Evolutionary conservation across 2,888 invertebrate genomes (phyloP), one percentile per base, ranked within the genome.

Genomic region (Proisotoma minuta): DNA sequence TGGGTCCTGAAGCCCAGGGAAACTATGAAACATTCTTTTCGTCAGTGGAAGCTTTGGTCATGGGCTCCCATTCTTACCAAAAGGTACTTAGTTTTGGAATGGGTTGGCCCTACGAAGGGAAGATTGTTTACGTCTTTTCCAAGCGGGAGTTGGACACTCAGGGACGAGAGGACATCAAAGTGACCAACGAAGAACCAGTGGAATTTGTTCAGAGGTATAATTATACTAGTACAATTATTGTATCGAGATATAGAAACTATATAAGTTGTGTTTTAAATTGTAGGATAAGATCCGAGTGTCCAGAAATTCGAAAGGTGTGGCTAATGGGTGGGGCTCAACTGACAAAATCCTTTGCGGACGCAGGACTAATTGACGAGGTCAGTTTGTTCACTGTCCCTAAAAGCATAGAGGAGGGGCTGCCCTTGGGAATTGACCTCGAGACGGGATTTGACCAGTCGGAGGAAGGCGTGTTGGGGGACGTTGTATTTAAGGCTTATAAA

Each of bases 241-340:
- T n/a, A n/a, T n/a, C n/a, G n/a, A n/a, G n/a, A n/a, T n/a, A n/a
- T n/a, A n/a, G n/a, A n/a, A n/a, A n/a, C n/a, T n/a, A n/a, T n/a
- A n/a, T n/a, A n/a, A n/a, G n/a, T n/a, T n/a, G n/a, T n/a, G n/a
- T n/a, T n/a, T n/a, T n/a, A n/a, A n/a, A n/a, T n/a, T n/a, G n/a
- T n/a, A n/a, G n/a, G n/a, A n/a, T n/a, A n/a, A n/a, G n/a, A n/a
- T n/a, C n/a, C n/a, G n/a, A n/a, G n/a, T n/a, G n/a, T n/a, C n/a
- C n/a, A n/a, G 22, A 10, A 8, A 28, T 26, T 8, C 3, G n/a
- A 5, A 52, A 52, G 28, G 52, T 52, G 26, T 52, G 52, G 52
- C 52, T 52, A 4, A 52, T 52, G 52, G 52, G 52, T 23, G 52
- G 52, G n/a, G 27, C 52, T 8, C n/a, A 52, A 28, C 28, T 52